Evolutionary conservation across 1,140 invertebrate genomes (phyloP).

Genomic region (Pemphigus obesinymphae): DNA sequence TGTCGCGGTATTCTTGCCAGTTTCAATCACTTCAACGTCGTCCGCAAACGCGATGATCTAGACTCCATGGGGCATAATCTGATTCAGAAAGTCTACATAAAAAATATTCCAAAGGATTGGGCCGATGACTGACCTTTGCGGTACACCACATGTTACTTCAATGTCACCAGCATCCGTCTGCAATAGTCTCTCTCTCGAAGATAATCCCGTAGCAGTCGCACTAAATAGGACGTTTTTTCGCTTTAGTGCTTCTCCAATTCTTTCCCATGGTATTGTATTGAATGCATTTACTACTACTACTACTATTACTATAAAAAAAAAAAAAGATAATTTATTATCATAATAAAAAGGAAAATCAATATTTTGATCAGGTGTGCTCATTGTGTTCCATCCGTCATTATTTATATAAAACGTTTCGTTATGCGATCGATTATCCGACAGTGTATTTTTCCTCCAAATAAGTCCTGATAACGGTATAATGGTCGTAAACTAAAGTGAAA

Average conservation of each 20-base stretch:
- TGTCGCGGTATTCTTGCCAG: not conserved
- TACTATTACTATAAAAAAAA: no score
- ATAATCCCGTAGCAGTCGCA: not conserved
- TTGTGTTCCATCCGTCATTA: no score
- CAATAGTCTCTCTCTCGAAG: not conserved
- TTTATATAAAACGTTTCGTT: not conserved
- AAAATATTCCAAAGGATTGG: not conserved
- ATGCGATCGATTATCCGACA: no score
- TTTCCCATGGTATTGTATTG: not conserved
- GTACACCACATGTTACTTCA: not conserved
- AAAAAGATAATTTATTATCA: no score
- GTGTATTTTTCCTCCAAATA: not conserved
- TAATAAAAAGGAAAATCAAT: no score
- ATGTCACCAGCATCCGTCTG: no score
- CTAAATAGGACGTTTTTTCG: not conserved
- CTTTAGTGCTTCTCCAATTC: not conserved
- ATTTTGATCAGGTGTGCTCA: no score
- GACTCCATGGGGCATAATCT: not conserved
- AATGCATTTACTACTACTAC: not conserved
- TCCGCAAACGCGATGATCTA: not conserved
- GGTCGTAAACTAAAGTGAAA: not conserved
- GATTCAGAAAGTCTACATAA: not conserved
- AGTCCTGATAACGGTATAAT: no score
- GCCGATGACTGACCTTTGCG: not conserved
- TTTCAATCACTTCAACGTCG: not conserved